phyloP scores from a whole-genome alignment of 2,888 invertebrate genomes.

The Limnephilus lunatus region DNA sequence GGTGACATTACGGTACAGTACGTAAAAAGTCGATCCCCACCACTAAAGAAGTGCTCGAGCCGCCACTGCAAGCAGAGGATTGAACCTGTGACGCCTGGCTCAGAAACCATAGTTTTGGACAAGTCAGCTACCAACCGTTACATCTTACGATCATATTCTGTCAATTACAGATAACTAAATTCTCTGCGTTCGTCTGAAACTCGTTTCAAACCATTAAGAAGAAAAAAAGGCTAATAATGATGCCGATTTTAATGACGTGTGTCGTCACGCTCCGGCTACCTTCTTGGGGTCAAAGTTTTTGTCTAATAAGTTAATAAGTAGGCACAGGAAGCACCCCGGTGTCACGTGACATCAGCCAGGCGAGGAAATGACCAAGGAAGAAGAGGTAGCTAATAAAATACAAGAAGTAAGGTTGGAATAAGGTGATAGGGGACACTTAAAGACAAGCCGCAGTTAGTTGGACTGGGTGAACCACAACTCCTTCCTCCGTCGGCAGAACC shows the following conservation, averaged over 20 bases:
- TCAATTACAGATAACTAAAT: neutral
- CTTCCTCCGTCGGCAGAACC: neutral
- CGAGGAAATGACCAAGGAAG: conserved; percentile 50
- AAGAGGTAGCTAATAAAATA: conserved; percentile 2
- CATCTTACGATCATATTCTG: neutral
- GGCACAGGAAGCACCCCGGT: conserved; percentile 49
- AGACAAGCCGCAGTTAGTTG: neutral
- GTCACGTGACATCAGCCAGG: conserved; percentile 58
- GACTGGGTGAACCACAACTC: neutral
- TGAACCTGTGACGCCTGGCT: no score
- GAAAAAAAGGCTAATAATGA: neutral
- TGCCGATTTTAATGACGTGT: conserved; percentile 38
- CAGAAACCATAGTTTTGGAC: neutral
- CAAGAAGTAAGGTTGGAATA: neutral
- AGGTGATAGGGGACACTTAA: neutral
- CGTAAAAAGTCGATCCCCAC: no score
- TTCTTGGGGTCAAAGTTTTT: conserved; percentile 34
- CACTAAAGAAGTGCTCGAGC: no score
- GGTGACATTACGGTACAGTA: no score
- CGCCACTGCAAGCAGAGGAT: no score
- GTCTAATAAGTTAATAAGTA: neutral
- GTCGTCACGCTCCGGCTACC: conserved; percentile 17
- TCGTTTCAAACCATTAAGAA: neutral
- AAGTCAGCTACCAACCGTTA: neutral
- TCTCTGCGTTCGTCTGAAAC: neutral